Base-by-base conservation (phyloP, 2,113 vertebrate species). In the Stictonetta naevosa region DNA sequence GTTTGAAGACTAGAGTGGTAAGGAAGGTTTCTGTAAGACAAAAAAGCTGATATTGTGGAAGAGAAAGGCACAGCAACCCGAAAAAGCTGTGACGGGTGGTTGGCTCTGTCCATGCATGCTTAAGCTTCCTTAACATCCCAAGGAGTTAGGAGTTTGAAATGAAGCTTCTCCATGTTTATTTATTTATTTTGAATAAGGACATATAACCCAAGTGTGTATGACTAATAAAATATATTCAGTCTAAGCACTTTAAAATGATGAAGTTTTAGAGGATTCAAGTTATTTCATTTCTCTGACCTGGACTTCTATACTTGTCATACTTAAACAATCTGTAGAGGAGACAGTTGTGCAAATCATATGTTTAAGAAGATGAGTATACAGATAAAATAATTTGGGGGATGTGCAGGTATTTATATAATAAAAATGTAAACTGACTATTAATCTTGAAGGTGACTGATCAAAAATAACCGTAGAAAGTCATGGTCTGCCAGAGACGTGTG, bases 31-130 rank as follows among this genome's bases (percentile, higher is more conserved):
- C 38, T 82, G 42, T 6, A 62, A 34, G 78, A 20, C 29, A 53
- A 67, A 79, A 60, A 23, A 13, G 26, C 10, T 34, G 58, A 6
- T 29, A 26, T 36, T 53, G 13, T 1, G 2, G 33, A 40, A 62
- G 4, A 91, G 28, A 33, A 74, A 81, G 20, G 19, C 26, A 74
- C 6, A 34, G 22, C 9, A 73, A 18, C 33, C 36, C 34, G 55
- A 73, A 71, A 71, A 1, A 1, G 3, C 34, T 3, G 3, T 2
- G 4, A 4, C 18, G 21, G 1, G 1, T 53, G 26, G 2, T 5
- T 52, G 25, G 15, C 10, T 31, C 31, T 18, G 40, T 31, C 63
- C 62, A 4, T 3, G 13, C 13, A n/a, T 13, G 4, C 28, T 71
- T 31, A 46, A 1, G 2, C 11, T 64, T 71, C 31, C 28, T 5